phyloP scores from a whole-genome alignment of 2,888 invertebrate species.

The Oligia latruncula region DNA sequence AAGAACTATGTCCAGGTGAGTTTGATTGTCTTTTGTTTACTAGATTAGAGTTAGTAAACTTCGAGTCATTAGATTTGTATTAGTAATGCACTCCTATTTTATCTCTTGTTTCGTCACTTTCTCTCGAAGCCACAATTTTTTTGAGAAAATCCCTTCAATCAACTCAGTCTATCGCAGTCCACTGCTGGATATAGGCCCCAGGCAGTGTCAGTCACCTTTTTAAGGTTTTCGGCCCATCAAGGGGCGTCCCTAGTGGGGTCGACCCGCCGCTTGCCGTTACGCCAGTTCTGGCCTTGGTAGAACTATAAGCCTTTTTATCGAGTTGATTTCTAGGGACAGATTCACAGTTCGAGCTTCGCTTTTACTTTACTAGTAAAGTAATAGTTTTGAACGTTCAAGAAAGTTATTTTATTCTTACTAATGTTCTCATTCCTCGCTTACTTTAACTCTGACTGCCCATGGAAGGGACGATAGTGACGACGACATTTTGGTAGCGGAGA shows the following conservation, averaged over 20 bases:
- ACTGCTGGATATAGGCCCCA: neutral
- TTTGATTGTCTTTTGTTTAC: constrained; percentile 67
- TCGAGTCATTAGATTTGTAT: neutral
- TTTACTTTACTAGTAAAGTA: neutral
- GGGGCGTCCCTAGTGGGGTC: neutral
- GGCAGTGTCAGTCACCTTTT: too few relatives aligned
- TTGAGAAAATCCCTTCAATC: neutral
- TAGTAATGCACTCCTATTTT: neutral
- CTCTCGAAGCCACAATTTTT: neutral
- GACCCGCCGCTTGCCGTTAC: neutral
- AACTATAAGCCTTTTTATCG: neutral
- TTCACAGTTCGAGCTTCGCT: neutral
- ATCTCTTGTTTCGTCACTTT: neutral
- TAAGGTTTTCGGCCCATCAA: neutral
- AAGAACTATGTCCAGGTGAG: constrained; percentile 95
- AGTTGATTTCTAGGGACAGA: neutral
- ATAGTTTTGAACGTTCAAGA: neutral
- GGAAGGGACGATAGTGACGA: too few relatives aligned
- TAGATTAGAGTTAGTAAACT: neutral
- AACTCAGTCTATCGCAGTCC: neutral
- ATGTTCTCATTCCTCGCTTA: neutral
- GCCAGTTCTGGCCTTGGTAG: neutral
- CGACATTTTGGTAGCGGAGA: neutral
- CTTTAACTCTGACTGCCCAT: neutral
- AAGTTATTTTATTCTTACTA: neutral